Percentiles rank a stretch among this genome's conserved stretches.
These are phyloP conservation scores for Hoplias malabaricus DNA, from an alignment of 2,113 vertebrate species.

Conservation along the genomic window DNA sequence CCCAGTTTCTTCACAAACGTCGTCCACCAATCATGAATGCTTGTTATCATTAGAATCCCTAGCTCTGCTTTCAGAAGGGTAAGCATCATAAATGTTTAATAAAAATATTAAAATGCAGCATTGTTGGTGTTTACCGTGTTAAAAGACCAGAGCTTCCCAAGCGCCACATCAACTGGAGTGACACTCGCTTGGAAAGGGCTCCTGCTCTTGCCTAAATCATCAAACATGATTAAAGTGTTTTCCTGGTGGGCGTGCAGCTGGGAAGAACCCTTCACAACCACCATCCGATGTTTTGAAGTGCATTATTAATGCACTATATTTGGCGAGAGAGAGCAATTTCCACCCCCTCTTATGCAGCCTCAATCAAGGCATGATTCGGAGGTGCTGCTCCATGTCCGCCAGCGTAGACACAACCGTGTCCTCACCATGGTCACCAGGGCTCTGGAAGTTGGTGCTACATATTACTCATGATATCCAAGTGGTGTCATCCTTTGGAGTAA, in stretches of 20 bases:
- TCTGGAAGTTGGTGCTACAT: neutral
- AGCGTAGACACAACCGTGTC: neutral
- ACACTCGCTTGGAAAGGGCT: neutral
- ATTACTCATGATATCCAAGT: neutral
- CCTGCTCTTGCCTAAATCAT: neutral
- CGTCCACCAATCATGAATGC: neutral
- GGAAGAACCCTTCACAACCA: slow-evolving; percentile 18
- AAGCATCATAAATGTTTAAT: neutral
- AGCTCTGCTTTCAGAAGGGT: neutral
- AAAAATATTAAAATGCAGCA: neutral
- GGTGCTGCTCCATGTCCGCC: neutral
- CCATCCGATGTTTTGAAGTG: slow-evolving; percentile 21
- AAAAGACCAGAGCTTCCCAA: neutral
- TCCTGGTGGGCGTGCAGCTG: neutral
- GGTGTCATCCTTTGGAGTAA: neutral
- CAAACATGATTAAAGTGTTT: neutral
- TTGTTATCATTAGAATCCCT: neutral
- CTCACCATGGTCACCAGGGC: neutral
- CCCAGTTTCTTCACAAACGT: neutral
- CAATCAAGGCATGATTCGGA: slow-evolving; percentile 8
- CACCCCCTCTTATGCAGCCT: slow-evolving; percentile 6
- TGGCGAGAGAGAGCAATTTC: slow-evolving; percentile 2
- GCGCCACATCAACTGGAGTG: neutral
- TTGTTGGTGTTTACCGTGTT: neutral
- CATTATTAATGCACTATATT: slow-evolving; percentile 21